phyloP scores from a whole-genome alignment of 2,888 invertebrate species.

The Drosophila siamana region DNA sequence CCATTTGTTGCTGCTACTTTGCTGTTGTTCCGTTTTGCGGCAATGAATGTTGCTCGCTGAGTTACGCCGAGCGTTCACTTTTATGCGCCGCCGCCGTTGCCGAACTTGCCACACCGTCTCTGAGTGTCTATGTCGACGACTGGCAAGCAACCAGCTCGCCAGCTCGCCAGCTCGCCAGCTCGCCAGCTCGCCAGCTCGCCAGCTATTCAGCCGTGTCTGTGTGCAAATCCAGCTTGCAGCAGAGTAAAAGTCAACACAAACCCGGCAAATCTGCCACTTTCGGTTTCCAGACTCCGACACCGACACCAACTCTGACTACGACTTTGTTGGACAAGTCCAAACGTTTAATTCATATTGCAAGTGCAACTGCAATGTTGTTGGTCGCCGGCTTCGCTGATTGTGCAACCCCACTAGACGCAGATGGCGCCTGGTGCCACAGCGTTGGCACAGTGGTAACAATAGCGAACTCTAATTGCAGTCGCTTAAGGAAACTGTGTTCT shows the following conservation, averaged over 20 bases:
- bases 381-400: conserved; percentile 1
- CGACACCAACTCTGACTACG: no score
- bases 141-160: not conserved
- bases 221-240: conserved; percentile 18
- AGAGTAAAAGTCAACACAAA: conserved; percentile 64
- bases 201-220: conserved; percentile 14
- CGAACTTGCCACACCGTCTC: conserved; percentile 75
- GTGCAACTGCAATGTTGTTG: conserved; percentile 58
- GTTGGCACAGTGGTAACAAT: conserved; percentile 45
- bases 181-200: not conserved
- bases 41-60: conserved; percentile 68
- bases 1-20: conserved; percentile 44
- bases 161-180: not conserved
- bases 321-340: conserved; percentile 26
- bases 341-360: conserved; percentile 57
- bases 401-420: conserved; percentile 14
- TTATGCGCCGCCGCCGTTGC: conserved; percentile 45
- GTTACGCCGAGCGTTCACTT: conserved; percentile 73
- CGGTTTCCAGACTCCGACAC: conserved; percentile 53
- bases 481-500: not conserved
- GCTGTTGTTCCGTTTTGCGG: conserved; percentile 80
- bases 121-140: conserved; percentile 69
- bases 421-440: conserved; percentile 24
- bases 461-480: not conserved
- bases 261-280: conserved; percentile 56